Evolutionary conservation across 2,888 invertebrate species (phyloP).

Genomic region (Tipula unca): DNA sequence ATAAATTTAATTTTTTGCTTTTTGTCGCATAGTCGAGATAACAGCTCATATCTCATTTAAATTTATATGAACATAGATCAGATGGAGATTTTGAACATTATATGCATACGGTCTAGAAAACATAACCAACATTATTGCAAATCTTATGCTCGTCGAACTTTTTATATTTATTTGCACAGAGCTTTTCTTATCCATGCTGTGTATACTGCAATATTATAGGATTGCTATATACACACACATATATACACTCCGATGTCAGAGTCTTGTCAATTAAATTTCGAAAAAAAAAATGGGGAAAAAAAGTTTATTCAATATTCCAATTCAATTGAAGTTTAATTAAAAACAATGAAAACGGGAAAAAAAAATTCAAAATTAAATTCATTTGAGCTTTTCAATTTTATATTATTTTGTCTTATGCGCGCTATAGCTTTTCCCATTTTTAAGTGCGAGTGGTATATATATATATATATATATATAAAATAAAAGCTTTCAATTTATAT

Average conservation of each 20-base stretch:
- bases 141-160: not conserved
- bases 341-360: not conserved
- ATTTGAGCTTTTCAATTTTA: not conserved
- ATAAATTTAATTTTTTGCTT: not conserved
- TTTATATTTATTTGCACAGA: not conserved
- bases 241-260: not conserved
- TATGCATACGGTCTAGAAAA: not conserved
- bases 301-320: not conserved
- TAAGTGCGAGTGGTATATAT: not conserved
- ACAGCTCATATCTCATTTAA: not conserved
- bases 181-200: not conserved
- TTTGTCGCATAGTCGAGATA: not conserved
- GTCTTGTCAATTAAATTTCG: not conserved
- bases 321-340: constrained; percentile 14
- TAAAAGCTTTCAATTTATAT: not conserved
- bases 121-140: not conserved
- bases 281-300: not conserved
- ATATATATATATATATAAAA: not conserved
- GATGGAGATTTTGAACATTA: not conserved
- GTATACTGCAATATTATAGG: not conserved
- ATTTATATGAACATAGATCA: not conserved
- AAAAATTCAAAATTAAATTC: not conserved
- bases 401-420: not conserved
- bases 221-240: not conserved
- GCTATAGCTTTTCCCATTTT: not conserved